These are phyloP conservation scores for Junonia oenone DNA, from an alignment of 2,888 invertebrate genomes.

Conservation along the genomic window DNA sequence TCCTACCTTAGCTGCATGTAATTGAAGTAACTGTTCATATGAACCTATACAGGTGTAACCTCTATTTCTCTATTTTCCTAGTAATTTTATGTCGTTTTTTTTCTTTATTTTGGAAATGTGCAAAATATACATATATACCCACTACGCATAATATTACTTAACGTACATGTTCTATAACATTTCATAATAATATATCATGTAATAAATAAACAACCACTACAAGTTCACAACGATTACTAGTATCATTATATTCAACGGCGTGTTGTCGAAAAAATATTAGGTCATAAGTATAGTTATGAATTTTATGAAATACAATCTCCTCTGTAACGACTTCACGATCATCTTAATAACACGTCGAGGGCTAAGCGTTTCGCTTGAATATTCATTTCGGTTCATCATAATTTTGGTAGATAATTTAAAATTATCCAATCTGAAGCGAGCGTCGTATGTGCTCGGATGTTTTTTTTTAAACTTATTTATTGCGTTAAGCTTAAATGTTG, in stretches of 20 bases:
- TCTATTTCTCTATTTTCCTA: no score
- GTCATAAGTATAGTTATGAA: conserved; percentile 74
- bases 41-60: no score
- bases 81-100: no score
- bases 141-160: no score
- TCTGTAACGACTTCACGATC: conserved; percentile 74
- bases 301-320: conserved; percentile 77
- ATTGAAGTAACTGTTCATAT: no score
- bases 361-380: conserved; percentile 75
- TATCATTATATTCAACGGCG: conserved; percentile 65
- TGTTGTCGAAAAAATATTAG: conserved; percentile 73
- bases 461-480: conserved; percentile 59
- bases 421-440: conserved; percentile 55
- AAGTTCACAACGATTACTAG: conserved; percentile 27
- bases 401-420: conserved; percentile 74
- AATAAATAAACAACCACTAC: conserved; percentile 32
- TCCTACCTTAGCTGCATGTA: no score
- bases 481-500: background rate
- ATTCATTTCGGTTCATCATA: conserved; percentile 74
- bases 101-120: no score
- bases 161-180: background rate
- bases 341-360: conserved; percentile 69
- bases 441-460: conserved; percentile 35
- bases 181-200: background rate
- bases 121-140: no score